A percentile compares a stretch with the other conserved stretches of the same genome.
phyloP scores from a whole-genome alignment of 1,140 invertebrate species.

The Drosophila erecta region DNA sequence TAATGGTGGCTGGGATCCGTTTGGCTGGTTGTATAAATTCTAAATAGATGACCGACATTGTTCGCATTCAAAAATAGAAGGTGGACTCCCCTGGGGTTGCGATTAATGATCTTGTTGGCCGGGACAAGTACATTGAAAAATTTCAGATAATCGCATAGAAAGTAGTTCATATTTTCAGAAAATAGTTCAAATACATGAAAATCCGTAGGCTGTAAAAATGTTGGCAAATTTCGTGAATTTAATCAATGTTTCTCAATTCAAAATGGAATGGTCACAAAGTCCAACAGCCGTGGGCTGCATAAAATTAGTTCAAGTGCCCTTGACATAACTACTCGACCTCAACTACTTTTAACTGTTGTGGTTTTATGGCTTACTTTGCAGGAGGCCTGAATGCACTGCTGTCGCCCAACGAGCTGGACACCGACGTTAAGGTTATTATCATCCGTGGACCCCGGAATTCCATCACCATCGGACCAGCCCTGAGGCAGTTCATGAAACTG shows the following conservation, averaged over 20 bases:
- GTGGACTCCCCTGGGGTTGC: constrained; percentile 34
- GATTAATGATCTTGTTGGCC: constrained; percentile 69
- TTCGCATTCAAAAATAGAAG: constrained; percentile 37
- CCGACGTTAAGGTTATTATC: constrained; percentile 88
- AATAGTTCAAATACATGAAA: too few relatives aligned
- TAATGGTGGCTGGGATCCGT: constrained; percentile 50
- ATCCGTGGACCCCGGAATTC: constrained; percentile 90
- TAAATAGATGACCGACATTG: constrained; percentile 49
- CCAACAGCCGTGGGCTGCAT: constrained; percentile 1
- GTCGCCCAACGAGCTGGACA: constrained; percentile 87
- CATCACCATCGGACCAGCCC: constrained; percentile 91
- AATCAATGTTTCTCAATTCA: too few relatives aligned
- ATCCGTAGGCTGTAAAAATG: too few relatives aligned
- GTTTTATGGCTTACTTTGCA: constrained; percentile 82
- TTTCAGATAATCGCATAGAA: background rate
- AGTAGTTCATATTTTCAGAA: too few relatives aligned
- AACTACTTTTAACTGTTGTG: constrained; percentile 31
- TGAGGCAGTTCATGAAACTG: constrained; percentile 87
- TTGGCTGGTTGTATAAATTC: constrained; percentile 27
- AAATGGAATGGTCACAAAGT: too few relatives aligned
- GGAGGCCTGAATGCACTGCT: constrained; percentile 86
- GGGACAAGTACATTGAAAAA: constrained; percentile 14
- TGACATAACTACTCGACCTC: constrained; percentile 13
- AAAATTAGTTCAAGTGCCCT: constrained; percentile 41
- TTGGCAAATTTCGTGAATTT: too few relatives aligned